Base-by-base conservation (phyloP, 2,888 invertebrate genomes). In the Lypha dubia region DNA sequence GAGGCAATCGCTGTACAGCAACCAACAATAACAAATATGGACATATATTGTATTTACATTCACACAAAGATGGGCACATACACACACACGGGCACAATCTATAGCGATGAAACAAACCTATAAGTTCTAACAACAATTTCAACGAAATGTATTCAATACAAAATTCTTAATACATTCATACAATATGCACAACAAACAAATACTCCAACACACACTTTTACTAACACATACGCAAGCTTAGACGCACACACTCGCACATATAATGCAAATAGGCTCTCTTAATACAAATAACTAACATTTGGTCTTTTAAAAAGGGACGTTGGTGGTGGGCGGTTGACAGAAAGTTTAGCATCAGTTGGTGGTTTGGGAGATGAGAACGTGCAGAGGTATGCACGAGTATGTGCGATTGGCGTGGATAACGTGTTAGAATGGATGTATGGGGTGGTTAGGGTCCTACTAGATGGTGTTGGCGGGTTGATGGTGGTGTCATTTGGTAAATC, bases 101-200 rank as follows among this genome's bases (percentile, higher is more conserved):
- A 83, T 79, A 83, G 70, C 74, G 71, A 83, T 79, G 74, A 83
- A 83, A 83, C 70, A 75, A 79, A 83, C 74, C 79, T 79, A 83
- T 60, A 62, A 73, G 53, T 83, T 73, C 73, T 71, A 68, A 73
- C 73, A 83, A 74, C 76, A 79, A 56, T 79, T 83, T 75, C 75
- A 83, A 83, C 74, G 68, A 65, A 70, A 79, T 79, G 70, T 79
- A 83, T 83, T 83, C 83, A 79, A 75, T 79, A 79, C 79, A 70
- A 83, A 83, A 83, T 75, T 62, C 79, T 70, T 70, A 75, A 83
- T 58, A 83, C 63, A 83, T 77, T 74, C 41, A 51, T 62, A 63
- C 58, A 58, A 46, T 53, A 77, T 63, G n/a, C 32, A 60, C 53
- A 65, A 22, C 41, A 80, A 20, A 58, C 60, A 51, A 15, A 22